Evolutionary conservation across 1,140 invertebrate species (phyloP).

Genomic region (Lucilia cuprina): DNA sequence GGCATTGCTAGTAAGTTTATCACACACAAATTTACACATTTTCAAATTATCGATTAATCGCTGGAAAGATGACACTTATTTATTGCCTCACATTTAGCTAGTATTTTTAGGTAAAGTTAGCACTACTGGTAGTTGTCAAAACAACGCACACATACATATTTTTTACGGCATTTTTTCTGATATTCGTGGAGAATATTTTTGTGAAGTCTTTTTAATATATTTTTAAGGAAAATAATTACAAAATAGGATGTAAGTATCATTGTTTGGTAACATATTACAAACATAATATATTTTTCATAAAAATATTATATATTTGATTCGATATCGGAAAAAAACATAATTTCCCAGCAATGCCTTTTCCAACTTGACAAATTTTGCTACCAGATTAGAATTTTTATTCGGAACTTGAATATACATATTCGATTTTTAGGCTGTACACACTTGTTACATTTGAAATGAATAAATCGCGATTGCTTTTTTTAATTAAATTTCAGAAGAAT

Average conservation of each 20-base stretch:
- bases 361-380: background rate
- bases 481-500: conserved; percentile 62
- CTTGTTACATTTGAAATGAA: too few relatives aligned
- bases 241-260: background rate
- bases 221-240: background rate
- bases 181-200: conserved; percentile 5
- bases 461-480: background rate
- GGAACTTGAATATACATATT: background rate
- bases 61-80: too few relatives aligned
- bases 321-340: background rate
- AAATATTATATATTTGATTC: background rate
- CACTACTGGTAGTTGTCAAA: conserved; percentile 2
- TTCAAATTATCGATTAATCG: too few relatives aligned
- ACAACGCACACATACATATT: conserved; percentile 18
- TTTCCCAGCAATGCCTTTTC: background rate
- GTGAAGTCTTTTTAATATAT: background rate
- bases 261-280: background rate
- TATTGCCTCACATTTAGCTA: background rate
- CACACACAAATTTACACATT: too few relatives aligned
- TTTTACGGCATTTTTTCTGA: conserved; percentile 27
- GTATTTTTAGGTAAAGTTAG: background rate
- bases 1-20: too few relatives aligned
- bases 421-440: background rate
- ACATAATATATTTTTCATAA: background rate
- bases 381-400: background rate